phyloP scores from a whole-genome alignment of 2,888 invertebrate genomes.

The Drosophila seclusa region DNA sequence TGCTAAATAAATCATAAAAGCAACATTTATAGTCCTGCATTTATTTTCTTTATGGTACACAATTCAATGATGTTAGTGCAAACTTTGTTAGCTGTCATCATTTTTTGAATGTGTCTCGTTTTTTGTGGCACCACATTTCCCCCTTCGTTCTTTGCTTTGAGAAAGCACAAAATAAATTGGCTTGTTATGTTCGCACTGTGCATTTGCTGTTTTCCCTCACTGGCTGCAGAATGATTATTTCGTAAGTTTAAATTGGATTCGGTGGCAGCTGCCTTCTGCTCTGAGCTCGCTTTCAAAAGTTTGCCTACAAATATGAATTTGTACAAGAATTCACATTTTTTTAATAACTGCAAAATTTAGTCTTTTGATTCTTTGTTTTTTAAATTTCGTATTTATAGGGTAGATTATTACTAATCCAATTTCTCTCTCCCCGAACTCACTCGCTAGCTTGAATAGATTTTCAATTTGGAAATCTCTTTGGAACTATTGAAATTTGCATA shows the following conservation, averaged over 20 bases:
- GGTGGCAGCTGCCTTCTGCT: conserved; percentile 5
- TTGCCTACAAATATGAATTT: not conserved
- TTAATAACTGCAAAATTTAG: not conserved
- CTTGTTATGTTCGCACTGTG: conserved; percentile 16
- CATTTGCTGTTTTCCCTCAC: not conserved
- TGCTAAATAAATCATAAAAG: not conserved
- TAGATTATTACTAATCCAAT: not conserved
- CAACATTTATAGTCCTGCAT: not conserved
- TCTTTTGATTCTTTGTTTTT: not conserved
- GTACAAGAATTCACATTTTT: not conserved
- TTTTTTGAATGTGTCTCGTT: conserved; percentile 4
- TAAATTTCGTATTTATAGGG: not conserved
- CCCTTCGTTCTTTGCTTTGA: not conserved
- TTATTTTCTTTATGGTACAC: not conserved
- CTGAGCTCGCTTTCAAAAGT: not conserved
- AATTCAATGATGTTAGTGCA: conserved; percentile 2
- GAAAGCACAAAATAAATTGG: conserved; percentile 27
- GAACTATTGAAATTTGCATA: not conserved
- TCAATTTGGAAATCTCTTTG: not conserved
- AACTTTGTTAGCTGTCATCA: conserved; percentile 27
- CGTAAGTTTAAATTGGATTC: conserved; percentile 25
- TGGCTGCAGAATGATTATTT: conserved; percentile 26
- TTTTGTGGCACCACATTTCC: conserved; percentile 8
- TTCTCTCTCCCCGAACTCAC: not conserved
- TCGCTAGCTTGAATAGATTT: not conserved